A percentile compares a stretch with the other conserved stretches of the same genome.
These are phyloP conservation scores for Lamprologus lemairii DNA, from an alignment of 2,113 vertebrate species.

Conservation along the genomic window DNA sequence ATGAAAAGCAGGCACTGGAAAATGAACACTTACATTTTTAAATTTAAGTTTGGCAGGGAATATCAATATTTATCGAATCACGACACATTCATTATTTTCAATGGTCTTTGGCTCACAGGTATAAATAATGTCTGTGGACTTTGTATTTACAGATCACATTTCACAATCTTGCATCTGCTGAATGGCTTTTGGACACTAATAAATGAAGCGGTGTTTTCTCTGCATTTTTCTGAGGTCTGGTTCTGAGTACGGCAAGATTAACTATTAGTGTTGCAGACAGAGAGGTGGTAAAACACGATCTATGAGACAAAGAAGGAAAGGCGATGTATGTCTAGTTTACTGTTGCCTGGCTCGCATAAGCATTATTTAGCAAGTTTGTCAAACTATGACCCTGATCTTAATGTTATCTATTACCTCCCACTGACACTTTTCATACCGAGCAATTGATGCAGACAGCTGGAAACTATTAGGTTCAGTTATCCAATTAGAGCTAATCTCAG, in stretches of 20 bases:
- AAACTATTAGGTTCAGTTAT: not conserved
- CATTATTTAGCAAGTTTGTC: conserved; percentile 1
- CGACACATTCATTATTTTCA: not conserved
- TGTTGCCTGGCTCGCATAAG: not conserved
- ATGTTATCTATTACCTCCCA: not conserved
- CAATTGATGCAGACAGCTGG: not conserved
- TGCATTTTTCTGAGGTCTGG: not conserved
- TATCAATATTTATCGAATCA: not conserved
- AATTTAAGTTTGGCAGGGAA: not conserved
- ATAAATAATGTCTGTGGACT: not conserved
- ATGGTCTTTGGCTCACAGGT: not conserved
- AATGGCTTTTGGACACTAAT: not conserved
- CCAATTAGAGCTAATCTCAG: not conserved
- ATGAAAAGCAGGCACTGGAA: not conserved
- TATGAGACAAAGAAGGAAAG: not conserved
- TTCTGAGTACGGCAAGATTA: not conserved
- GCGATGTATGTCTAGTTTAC: not conserved
- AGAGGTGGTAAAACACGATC: not conserved
- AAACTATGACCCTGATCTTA: not conserved
- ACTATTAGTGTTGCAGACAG: not conserved
- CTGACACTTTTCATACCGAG: not conserved
- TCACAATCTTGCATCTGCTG: not conserved
- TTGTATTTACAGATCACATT: not conserved
- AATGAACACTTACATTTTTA: not conserved
- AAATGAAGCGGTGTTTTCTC: not conserved